These are phyloP conservation scores for Lepidotrigona ventralis DNA, from an alignment of 1,140 invertebrate genomes.

Conservation along the genomic window DNA sequence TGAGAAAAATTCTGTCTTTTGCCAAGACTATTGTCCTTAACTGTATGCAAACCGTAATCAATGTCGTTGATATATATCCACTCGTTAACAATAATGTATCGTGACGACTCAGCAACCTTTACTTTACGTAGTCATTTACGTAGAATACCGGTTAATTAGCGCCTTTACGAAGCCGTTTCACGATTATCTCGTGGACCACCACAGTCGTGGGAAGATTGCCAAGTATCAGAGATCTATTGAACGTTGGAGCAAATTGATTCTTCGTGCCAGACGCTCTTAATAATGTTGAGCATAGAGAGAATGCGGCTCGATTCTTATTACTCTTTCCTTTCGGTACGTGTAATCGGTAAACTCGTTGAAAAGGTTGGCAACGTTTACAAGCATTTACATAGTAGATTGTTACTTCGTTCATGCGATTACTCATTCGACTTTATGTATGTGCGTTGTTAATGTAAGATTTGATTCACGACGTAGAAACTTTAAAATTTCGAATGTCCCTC, in stretches of 20 bases:
- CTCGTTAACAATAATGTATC: neutral
- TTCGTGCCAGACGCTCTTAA: conserved; percentile 32
- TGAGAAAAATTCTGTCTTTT: neutral
- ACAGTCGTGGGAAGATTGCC: conserved; percentile 34
- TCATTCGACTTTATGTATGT: too few species aligned
- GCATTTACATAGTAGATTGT: neutral
- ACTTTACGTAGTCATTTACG: neutral
- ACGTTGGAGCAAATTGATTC: conserved; percentile 36
- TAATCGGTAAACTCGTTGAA: neutral
- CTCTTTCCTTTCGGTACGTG: neutral
- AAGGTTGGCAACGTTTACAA: neutral
- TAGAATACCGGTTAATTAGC: conserved; percentile 22
- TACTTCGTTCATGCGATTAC: too few species aligned
- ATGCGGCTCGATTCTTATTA: neutral
- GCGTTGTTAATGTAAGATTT: too few species aligned
- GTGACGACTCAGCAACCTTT: neutral
- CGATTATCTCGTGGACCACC: conserved; percentile 21
- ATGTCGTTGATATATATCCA: neutral
- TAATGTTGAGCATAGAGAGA: conserved; percentile 13
- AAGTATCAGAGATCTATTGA: conserved; percentile 37
- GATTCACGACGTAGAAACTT: too few species aligned
- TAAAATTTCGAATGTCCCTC: too few species aligned
- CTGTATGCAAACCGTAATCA: neutral
- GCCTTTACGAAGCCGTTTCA: neutral
- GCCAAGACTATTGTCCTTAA: neutral